Base-by-base conservation (phyloP, 2,113 vertebrate genomes). In the Chaetura pelagica region DNA sequence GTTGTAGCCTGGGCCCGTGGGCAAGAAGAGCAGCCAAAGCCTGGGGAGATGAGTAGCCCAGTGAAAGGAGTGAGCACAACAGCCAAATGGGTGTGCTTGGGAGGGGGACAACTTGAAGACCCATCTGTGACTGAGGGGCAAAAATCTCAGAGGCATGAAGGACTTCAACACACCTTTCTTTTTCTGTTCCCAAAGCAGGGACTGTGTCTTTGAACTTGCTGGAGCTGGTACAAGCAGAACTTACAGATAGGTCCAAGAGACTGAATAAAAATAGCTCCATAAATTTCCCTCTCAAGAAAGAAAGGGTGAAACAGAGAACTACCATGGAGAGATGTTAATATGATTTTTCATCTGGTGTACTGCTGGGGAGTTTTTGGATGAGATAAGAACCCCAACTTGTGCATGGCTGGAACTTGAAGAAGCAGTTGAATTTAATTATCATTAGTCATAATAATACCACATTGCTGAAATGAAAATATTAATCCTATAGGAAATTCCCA, bases 291-390 rank as follows among this genome's bases (percentile, higher is more conserved):
- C 15, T 84, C 7, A 1, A 64, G 69, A 59, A 22, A 67, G 54
- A 61, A 92, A 89, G 10, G 57, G 29, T 59, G 89, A 61, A 93
- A 34, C 30, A 74, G 40, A 82, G 49, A 66, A 46, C 35, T 32
- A 24, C 66, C 54, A 8, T 0, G 15, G 32, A 57, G 35, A 75
- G 29, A 30, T 42, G 48, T 20, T 38, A 6, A 11, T 10, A 24
- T 61, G 87, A 48, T 57, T 82, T 84, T 84, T 77, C 51, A 58
- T 87, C 74, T 78, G 55, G 30, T 30, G 54, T 61, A 52, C 75
- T 90, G 59, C 83, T 58, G 87, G 54, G 62, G 48, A 78, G 24
- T 7, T 66, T 72, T 35, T 22, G 57, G 54, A 76, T 15, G 35
- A 72, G 87, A 35, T 27, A 73, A 89, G 87, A 89, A 38, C 32